phyloP scores from a whole-genome alignment of 53 echinoderm and acorn worm species.

The Astropecten irregularis region DNA sequence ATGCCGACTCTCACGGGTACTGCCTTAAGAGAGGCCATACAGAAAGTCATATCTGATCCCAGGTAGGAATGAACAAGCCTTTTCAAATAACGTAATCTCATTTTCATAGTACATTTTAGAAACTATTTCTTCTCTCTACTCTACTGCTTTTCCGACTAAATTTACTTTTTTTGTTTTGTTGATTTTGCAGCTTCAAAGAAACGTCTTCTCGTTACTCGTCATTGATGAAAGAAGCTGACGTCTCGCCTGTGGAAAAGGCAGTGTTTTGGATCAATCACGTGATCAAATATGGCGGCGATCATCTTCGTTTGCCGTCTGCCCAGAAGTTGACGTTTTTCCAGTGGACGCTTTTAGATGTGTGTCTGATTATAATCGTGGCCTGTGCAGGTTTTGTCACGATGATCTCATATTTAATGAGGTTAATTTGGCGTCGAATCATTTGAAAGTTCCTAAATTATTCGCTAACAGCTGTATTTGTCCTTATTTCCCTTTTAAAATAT shows the following conservation, averaged over 20 bases:
- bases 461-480: too few relatives aligned
- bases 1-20: slow-evolving; percentile 31
- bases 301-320: not conserved
- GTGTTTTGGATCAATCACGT: slow-evolving; percentile 48
- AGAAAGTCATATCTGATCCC: slow-evolving; percentile 8
- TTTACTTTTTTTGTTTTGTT: too few relatives aligned
- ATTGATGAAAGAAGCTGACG: not conserved
- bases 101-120: too few relatives aligned
- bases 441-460: too few relatives aligned
- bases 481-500: too few relatives aligned
- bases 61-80: not conserved
- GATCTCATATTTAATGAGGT: too few relatives aligned
- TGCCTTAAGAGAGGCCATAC: not conserved
- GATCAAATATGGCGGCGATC: slow-evolving; percentile 42
- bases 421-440: too few relatives aligned
- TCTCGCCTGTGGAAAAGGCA: slow-evolving; percentile 25
- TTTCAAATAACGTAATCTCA: not conserved
- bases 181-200: not conserved
- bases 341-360: not conserved
- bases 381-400: too few relatives aligned
- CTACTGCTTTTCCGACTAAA: too few relatives aligned
- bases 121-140: too few relatives aligned
- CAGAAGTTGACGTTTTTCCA: not conserved
- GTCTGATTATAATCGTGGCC: too few relatives aligned
- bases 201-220: not conserved